These are phyloP conservation scores for Sebastes kiyomatsui DNA, from an alignment of 2,797 vertebrate genomes.

Conservation along the genomic window DNA sequence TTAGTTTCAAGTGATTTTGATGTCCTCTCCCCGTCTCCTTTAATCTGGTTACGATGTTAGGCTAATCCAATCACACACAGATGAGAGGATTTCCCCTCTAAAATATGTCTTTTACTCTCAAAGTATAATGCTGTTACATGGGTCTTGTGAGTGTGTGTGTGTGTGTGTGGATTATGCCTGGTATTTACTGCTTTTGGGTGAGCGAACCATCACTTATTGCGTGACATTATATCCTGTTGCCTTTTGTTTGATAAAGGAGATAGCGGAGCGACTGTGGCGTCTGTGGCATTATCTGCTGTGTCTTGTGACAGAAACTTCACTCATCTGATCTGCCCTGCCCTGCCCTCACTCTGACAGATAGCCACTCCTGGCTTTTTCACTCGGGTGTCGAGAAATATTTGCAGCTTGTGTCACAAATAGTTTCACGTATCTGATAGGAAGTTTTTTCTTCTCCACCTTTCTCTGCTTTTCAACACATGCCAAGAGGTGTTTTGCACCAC, in stretches of 20 bases:
- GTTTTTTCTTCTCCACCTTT: neutral
- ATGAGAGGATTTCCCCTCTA: constrained; percentile 51
- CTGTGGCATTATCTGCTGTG: constrained; percentile 57
- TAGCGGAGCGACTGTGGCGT: constrained; percentile 40
- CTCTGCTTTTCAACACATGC: neutral
- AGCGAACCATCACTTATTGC: constrained; percentile 52
- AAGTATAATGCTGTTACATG: constrained; percentile 39
- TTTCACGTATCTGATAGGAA: constrained; percentile 22
- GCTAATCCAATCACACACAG: constrained; percentile 71
- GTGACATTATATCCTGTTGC: constrained; percentile 61
- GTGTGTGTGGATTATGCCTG: constrained; percentile 1
- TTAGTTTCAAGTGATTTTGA: constrained; percentile 52
- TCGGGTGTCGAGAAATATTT: constrained; percentile 40
- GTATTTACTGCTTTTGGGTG: constrained; percentile 15
- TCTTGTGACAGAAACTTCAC: constrained; percentile 51
- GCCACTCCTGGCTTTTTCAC: neutral
- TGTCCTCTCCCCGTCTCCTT: constrained; percentile 45
- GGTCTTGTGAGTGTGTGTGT: constrained; percentile 3
- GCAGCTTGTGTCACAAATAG: constrained; percentile 26
- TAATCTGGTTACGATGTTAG: constrained; percentile 58
- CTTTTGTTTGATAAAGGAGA: constrained; percentile 51
- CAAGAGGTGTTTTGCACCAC: neutral
- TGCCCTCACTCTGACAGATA: neutral
- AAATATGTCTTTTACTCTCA: constrained; percentile 55
- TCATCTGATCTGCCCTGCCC: constrained; percentile 37